Base-by-base conservation (phyloP, 2,888 invertebrate genomes). In the Papilio elwesi region DNA sequence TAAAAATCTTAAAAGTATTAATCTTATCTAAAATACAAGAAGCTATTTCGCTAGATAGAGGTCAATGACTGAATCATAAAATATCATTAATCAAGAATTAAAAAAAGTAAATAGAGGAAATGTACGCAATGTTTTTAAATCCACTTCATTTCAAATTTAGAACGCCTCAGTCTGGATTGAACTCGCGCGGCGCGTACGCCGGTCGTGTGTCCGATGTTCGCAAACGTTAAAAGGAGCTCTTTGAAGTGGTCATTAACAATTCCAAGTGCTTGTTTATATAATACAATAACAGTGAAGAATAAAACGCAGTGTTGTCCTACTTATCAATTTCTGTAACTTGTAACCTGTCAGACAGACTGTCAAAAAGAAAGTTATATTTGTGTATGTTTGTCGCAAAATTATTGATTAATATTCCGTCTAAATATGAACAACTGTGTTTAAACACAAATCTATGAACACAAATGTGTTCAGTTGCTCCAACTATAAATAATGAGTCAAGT, bases 61-160 rank as follows among this genome's bases (percentile, higher is more conserved):
- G 80, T 83, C 79, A 83, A 85, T 83, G 83, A 76, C 76, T 88
- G 89, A 90, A 75, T 90, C 90, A 90, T 77, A 80, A 83, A 82
- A 83, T 88, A 87, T 88, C 87, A 85, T 85, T 75, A 43, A 62
- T 62, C 59, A 62, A 62, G 78, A 53, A 80, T 36, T 48, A 65
- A 59, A 80, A 80, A 83, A 83, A 85, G 87, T 90, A 92, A 89
- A 87, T 87, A 84, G 86, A 43, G 89, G 87, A 91, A 93, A 92
- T 90, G 85, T 87, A 90, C 86, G 88, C 87, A 85, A 89, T 91
- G 89, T 90, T 91, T 90, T 90, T 90, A 92, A 90, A 88, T 84
- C 87, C 91, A 90, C 91, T 90, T 89, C 87, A 88, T 87, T 88
- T 90, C 90, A 88, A 92, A 92, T 90, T 90, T 93, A 92, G 92